Base-by-base conservation (phyloP, 2,113 vertebrate species). In the Cebidichthys violaceus region DNA sequence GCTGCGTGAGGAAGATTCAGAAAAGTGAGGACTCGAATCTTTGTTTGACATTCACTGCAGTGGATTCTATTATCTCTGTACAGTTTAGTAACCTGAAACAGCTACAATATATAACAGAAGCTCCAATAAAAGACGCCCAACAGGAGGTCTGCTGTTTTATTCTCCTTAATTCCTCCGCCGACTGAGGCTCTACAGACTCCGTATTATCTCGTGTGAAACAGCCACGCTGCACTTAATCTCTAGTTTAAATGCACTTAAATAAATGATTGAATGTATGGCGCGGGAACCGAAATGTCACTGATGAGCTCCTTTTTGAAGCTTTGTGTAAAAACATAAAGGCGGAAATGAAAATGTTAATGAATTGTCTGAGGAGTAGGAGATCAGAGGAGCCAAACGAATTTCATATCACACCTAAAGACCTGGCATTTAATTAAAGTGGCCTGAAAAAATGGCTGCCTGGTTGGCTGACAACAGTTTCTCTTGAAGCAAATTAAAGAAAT, bases 321-420 rank as follows among this genome's bases (percentile, higher is more conserved):
- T 92, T 92, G 90, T 92, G 86, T 78, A 43, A 88, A 55, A 85
- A 88, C 89, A 92, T 86, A 90, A 93, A 90, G 86, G 84, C 79
- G 83, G 82, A 81, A 86, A 79, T 20, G 76, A 78, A 89, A 92
- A 93, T 91, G 93, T 90, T 92, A 93, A 94, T 92, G 92, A 93
- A 91, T 92, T 88, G 91, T 93, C 85, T 89, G 90, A 87, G 88
- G 92, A 93, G 86, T 43, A 78, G 88, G 75, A 91, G 90, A 94
- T 94, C 91, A 93, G 86, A 92, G 88, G 75, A 93, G 91, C 92
- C 93, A 92, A 91, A 92, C 88, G 87, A 93, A 92, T 91, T 93
- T 90, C 90, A 94, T 93, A 94, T 93, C 93, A 92, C 92, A 94
- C 92, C 93, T 94, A 91, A 95, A 94, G 93, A 94, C 91, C 92